phyloP scores from a whole-genome alignment of 1,140 invertebrate species.

The fruit fly (Drosophila melanogaster) region Release_6_plus_ISO1_MT NT_033779.5:11734501-11735000 shows the following conservation, averaged over 20 bases:
- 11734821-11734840: conserved; percentile 63
- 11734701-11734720: conserved; percentile 56
- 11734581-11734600: too few relatives aligned
- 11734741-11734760: conserved; percentile 60
- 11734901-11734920: conserved; percentile 5
- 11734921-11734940: neutral
- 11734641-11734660: too few relatives aligned
- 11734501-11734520: neutral
- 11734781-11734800: conserved; percentile 78
- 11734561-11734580: too few relatives aligned
- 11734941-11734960: conserved; percentile 71
- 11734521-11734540: too few relatives aligned
- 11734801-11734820: conserved; percentile 77
- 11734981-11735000: conserved; percentile 20
- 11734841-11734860: conserved; percentile 62
- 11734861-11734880: conserved; percentile 10
- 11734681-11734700: neutral
- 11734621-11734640: too few relatives aligned
- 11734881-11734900: conserved; percentile 11
- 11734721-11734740: conserved; percentile 59
- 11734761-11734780: conserved; percentile 67
- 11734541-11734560: too few relatives aligned
- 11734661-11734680: too few relatives aligned
- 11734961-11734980: conserved; percentile 70
- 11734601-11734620: too few relatives aligned